A percentile compares a stretch with the other conserved stretches of the same genome.
Evolutionary conservation across 2,888 invertebrate species (phyloP).

Genomic region (Sphinx pinastri): DNA sequence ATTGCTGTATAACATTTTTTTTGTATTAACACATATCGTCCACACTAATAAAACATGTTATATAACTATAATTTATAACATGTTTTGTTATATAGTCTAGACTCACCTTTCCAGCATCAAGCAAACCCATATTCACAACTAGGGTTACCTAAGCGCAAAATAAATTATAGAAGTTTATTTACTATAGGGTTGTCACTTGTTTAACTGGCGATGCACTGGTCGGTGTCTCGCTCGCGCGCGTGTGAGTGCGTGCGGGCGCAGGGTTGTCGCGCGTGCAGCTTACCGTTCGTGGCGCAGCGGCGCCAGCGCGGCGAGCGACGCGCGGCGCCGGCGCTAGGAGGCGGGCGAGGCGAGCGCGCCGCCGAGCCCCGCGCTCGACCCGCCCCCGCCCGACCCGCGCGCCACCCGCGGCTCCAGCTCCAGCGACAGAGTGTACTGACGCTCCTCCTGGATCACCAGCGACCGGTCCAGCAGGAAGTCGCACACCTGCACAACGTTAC

Average conservation of each 20-base stretch:
- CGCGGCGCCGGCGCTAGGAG: constrained; percentile 79
- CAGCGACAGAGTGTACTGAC: constrained; percentile 91
- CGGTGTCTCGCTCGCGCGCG: no score
- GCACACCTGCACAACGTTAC: constrained; percentile 60
- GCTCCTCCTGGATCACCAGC: constrained; percentile 91
- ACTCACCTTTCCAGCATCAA: no score
- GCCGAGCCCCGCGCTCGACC: constrained; percentile 39
- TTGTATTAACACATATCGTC: no score
- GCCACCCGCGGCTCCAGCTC: constrained; percentile 91
- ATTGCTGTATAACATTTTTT: no score
- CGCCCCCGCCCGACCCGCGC: constrained; percentile 66
- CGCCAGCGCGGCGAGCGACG: constrained; percentile 76
- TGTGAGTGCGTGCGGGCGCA: neutral
- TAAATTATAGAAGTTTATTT: no score
- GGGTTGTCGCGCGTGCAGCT: constrained; percentile 38
- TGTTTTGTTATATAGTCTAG: no score
- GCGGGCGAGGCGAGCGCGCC: constrained; percentile 64
- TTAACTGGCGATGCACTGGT: no score
- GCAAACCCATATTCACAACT: no score
- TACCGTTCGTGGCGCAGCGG: constrained; percentile 67
- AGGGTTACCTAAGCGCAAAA: no score
- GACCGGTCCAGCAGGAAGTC: constrained; percentile 92
- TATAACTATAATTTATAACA: no score
- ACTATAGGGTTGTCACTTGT: no score
- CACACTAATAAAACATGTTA: no score